Evolutionary conservation across 2,113 vertebrate species (phyloP).

Genomic region (Procavia capensis): DNA sequence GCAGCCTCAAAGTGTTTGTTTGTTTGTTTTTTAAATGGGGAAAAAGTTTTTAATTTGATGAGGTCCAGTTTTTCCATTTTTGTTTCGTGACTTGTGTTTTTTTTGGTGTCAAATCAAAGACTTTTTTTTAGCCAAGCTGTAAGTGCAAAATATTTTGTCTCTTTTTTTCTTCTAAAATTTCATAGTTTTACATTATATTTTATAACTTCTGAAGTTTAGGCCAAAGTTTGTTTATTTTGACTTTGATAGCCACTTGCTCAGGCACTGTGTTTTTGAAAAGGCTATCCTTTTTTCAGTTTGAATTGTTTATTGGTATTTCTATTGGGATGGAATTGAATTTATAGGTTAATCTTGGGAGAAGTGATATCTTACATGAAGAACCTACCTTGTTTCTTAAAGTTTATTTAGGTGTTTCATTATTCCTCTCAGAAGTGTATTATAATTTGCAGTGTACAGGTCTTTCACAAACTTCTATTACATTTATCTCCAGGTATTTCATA

Average conservation of each 20-base stretch:
- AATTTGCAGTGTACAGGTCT: neutral
- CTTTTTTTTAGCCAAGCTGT: neutral
- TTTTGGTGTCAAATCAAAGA: neutral
- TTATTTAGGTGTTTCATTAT: neutral
- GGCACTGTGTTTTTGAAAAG: neutral
- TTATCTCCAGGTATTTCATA: neutral
- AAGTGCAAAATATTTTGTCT: neutral
- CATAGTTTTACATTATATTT: neutral
- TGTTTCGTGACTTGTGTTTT: neutral
- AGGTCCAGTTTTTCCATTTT: neutral
- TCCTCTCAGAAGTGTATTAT: neutral
- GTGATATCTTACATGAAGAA: neutral
- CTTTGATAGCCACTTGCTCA: neutral
- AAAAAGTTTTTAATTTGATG: neutral
- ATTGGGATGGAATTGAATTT: neutral
- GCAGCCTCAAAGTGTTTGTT: no score
- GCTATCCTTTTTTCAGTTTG: neutral
- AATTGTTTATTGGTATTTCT: neutral
- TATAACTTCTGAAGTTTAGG: neutral
- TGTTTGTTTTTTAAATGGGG: no score
- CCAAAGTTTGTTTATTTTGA: neutral
- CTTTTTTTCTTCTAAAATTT: neutral
- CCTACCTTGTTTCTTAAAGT: neutral
- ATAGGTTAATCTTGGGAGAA: neutral
- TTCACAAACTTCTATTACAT: neutral